A percentile compares a stretch with the other conserved stretches of the same genome.
Evolutionary conservation across 2,113 vertebrate genomes (phyloP).

Genomic region (Epinephelus cyanopodus): DNA sequence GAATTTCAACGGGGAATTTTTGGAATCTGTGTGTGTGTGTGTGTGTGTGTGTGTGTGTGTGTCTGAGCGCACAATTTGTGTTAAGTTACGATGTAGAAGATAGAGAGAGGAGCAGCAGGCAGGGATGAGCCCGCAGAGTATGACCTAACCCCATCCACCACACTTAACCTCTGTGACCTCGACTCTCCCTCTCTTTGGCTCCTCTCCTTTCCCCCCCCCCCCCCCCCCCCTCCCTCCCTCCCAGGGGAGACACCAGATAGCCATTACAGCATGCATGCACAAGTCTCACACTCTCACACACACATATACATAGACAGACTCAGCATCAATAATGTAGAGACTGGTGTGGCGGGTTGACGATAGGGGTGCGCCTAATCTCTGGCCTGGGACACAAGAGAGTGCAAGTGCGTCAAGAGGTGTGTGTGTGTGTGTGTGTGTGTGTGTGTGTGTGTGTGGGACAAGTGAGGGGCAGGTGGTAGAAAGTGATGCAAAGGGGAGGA

Average conservation of each 20-base stretch:
- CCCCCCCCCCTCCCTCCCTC: slow-evolving; percentile 22
- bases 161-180: slow-evolving; percentile 87
- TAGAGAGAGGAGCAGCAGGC: slow-evolving; percentile 18
- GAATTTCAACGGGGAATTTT: slow-evolving; percentile 45
- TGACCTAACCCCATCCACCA: slow-evolving; percentile 76
- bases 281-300: slow-evolving; percentile 34
- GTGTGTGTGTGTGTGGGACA: slow-evolving; percentile 56
- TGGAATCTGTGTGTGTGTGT: slow-evolving; percentile 47
- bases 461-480: slow-evolving; percentile 72
- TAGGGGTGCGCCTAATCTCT: slow-evolving; percentile 83
- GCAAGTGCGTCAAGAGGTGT: slow-evolving; percentile 62
- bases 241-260: slow-evolving; percentile 84
- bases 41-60: slow-evolving; percentile 7
- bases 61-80: slow-evolving; percentile 16
- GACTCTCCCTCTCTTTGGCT: slow-evolving; percentile 71
- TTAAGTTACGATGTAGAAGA: slow-evolving; percentile 41
- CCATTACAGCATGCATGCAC: slow-evolving; percentile 80
- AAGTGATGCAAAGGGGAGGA: slow-evolving; percentile 64
- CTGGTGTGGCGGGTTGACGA: slow-evolving; percentile 71
- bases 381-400: slow-evolving; percentile 81
- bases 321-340: slow-evolving; percentile 85
- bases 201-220: slow-evolving; percentile 40
- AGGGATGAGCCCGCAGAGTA: slow-evolving; percentile 53
- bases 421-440: slow-evolving; percentile 28
- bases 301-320: slow-evolving; percentile 41